A percentile compares a stretch with the other conserved stretches of the same genome.
Evolutionary conservation across 1,140 invertebrate genomes (phyloP).

Genomic region (Drosophila lacteicornis): DNA sequence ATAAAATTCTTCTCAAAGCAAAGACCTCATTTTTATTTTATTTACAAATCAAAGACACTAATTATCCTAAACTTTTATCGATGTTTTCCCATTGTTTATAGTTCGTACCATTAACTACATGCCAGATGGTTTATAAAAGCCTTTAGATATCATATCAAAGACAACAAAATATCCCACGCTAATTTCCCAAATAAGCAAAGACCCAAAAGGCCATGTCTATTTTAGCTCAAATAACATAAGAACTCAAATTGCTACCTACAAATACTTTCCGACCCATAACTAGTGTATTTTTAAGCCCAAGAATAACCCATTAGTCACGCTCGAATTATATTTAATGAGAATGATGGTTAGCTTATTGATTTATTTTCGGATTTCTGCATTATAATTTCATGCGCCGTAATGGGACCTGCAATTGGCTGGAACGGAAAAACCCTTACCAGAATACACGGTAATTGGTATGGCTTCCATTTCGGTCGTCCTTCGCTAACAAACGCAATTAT

Average conservation of each 20-base stretch:
- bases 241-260: neutral
- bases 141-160: conserved; percentile 1
- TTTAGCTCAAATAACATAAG: neutral
- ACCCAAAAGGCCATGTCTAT: neutral
- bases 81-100: neutral
- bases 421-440: conserved; percentile 66
- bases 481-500: conserved; percentile 47
- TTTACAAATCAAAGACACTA: neutral
- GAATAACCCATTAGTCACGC: conserved; percentile 14
- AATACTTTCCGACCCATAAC: neutral
- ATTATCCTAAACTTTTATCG: neutral
- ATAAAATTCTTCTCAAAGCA: no score
- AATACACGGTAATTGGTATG: conserved; percentile 87
- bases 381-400: conserved; percentile 53
- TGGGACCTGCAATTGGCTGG: conserved; percentile 28
- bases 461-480: conserved; percentile 21
- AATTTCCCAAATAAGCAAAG: neutral
- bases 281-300: neutral
- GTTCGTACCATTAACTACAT: neutral
- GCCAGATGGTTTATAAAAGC: neutral
- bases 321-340: conserved; percentile 14
- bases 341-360: conserved; percentile 30
- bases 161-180: neutral
- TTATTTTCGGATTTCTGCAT: conserved; percentile 17
- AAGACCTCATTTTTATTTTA: neutral